Evolutionary conservation across 2,888 invertebrate species (phyloP).

Genomic region (Parnassius glacialis): DNA sequence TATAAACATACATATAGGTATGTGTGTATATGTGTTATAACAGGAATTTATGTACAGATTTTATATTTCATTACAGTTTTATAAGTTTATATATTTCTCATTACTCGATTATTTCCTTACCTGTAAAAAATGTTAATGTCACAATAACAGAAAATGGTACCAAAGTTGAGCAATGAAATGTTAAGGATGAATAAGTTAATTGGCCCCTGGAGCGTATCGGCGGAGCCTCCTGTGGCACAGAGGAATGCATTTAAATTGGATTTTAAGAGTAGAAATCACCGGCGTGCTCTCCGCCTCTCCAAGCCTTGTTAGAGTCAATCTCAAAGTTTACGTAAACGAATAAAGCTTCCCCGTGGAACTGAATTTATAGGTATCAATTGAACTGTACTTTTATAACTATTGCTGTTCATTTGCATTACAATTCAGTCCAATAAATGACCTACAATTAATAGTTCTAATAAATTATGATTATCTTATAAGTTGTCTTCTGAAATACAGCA

Average conservation of each 20-base stretch:
- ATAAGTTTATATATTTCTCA: too few species aligned
- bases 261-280: slow-evolving; percentile 81
- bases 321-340: slow-evolving; percentile 80
- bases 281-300: slow-evolving; percentile 65
- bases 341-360: slow-evolving; percentile 68
- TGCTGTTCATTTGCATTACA: slow-evolving; percentile 20
- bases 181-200: slow-evolving; percentile 81
- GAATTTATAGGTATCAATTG: slow-evolving; percentile 70
- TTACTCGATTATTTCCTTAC: neutral
- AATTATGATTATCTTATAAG: slow-evolving; percentile 5
- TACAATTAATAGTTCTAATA: slow-evolving; percentile 17
- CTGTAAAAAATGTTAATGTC: slow-evolving; percentile 15
- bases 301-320: slow-evolving; percentile 79
- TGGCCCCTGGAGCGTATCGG: slow-evolving; percentile 77
- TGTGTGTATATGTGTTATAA: too few species aligned
- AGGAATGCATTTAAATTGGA: slow-evolving; percentile 82
- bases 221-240: slow-evolving; percentile 76
- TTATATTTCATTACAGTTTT: too few species aligned
- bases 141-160: slow-evolving; percentile 33
- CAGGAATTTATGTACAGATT: too few species aligned
- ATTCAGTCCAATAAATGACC: slow-evolving; percentile 16
- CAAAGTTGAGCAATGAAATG: slow-evolving; percentile 77
- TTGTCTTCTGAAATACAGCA: too few species aligned
- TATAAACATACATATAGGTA: too few species aligned
- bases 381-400: slow-evolving; percentile 29